Evolutionary conservation across 2,888 invertebrate species (phyloP).

Genomic region (Oligia strigilis): DNA sequence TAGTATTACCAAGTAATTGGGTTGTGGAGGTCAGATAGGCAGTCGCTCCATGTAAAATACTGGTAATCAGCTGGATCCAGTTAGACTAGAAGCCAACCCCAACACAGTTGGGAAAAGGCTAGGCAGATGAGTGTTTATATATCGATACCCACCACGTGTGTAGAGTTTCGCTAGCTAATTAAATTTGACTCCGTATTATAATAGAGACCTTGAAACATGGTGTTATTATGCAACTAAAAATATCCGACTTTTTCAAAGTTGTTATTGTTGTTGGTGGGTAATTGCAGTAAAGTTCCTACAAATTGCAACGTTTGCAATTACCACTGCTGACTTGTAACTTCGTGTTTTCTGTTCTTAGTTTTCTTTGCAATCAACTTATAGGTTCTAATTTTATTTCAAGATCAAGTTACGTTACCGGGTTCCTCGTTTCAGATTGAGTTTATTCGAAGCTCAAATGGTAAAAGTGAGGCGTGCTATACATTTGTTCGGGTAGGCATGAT

Average conservation of each 20-base stretch:
- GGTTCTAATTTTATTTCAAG: not conserved
- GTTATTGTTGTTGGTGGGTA: not conserved
- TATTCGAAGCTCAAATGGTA: not conserved
- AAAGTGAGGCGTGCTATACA: not conserved
- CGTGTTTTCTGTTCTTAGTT: not conserved
- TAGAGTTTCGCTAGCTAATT: too few relatives aligned
- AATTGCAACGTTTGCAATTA: not conserved
- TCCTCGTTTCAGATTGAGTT: not conserved
- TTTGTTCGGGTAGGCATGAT: not conserved
- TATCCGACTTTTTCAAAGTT: not conserved
- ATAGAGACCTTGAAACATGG: not conserved
- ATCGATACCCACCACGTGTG: too few relatives aligned
- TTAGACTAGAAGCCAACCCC: too few relatives aligned
- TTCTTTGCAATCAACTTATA: conserved; percentile 9
- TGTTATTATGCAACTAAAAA: not conserved
- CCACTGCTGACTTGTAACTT: not conserved
- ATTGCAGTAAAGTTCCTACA: not conserved
- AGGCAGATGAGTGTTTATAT: too few relatives aligned
- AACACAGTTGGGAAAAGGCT: too few relatives aligned
- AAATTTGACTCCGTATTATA: too few relatives aligned
- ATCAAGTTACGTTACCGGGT: not conserved
- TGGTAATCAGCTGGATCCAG: too few relatives aligned
- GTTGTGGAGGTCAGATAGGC: too few relatives aligned
- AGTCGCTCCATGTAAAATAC: too few relatives aligned
- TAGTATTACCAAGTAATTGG: too few relatives aligned